Evolutionary conservation across 37 sponge, comb jelly and placozoan genomes (phyloP).

Genomic region (Spongilla lacustris): DNA sequence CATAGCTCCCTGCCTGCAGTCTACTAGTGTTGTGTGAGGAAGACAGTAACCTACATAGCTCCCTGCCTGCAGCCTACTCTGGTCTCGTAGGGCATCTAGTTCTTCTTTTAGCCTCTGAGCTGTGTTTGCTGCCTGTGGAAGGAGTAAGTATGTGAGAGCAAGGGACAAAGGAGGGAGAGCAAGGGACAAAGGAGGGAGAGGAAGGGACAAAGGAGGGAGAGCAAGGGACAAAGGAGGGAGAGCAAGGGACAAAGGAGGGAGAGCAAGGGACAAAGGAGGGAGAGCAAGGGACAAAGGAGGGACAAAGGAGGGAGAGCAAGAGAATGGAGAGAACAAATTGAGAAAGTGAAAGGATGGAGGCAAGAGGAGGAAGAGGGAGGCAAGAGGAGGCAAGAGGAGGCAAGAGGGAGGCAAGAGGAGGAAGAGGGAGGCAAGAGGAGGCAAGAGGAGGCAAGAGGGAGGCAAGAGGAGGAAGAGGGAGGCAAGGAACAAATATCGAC

Average conservation of each 20-base stretch:
- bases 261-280: background rate
- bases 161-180: background rate
- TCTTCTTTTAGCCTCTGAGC: background rate
- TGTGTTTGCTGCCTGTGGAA: background rate
- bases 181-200: background rate
- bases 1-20: background rate
- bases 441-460: no score
- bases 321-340: no score
- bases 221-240: background rate
- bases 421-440: no score
- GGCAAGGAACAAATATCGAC: no score
- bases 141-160: background rate
- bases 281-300: background rate
- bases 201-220: background rate
- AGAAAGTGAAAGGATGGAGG: no score
- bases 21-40: background rate
- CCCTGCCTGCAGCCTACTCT: background rate
- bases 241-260: background rate
- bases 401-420: no score
- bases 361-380: no score
- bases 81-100: slow-evolving; percentile 33
- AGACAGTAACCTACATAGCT: background rate
- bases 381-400: no score
- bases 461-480: no score
- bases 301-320: no score